Evolutionary conservation across 2,113 vertebrate genomes (phyloP).

Genomic region (Piprites chloris): DNA sequence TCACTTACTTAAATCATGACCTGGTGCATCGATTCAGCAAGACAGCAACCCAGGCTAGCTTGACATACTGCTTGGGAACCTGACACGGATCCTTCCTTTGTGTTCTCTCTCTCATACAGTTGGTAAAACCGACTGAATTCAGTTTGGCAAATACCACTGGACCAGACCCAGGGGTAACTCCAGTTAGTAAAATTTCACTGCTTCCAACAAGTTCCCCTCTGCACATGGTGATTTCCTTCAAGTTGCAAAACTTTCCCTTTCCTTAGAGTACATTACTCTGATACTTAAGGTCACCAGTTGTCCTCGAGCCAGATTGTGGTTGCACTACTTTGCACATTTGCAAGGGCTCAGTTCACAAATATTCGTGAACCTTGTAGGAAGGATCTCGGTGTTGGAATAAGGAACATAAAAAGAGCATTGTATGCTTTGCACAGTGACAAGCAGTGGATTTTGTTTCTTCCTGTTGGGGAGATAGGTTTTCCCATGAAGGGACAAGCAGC

Average conservation of each 20-base stretch:
- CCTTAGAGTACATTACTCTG: fast-evolving
- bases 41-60: background rate
- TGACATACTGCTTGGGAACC: background rate
- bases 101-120: background rate
- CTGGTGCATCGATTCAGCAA: background rate
- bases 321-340: background rate
- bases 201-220: background rate
- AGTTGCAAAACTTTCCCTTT: background rate
- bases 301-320: background rate
- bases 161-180: background rate
- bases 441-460: background rate
- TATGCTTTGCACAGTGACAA: background rate
- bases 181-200: background rate
- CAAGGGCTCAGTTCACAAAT: background rate
- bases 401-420: background rate
- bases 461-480: background rate
- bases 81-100: background rate
- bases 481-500: background rate
- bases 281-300: background rate
- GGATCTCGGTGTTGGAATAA: background rate
- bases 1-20: background rate
- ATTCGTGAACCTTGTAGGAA: background rate
- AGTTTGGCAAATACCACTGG: background rate
- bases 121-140: background rate
- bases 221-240: background rate